Evolutionary conservation across 2,113 vertebrate species (phyloP).

Genomic region (chimpanzee (Pan troglodytes)): DNA sequence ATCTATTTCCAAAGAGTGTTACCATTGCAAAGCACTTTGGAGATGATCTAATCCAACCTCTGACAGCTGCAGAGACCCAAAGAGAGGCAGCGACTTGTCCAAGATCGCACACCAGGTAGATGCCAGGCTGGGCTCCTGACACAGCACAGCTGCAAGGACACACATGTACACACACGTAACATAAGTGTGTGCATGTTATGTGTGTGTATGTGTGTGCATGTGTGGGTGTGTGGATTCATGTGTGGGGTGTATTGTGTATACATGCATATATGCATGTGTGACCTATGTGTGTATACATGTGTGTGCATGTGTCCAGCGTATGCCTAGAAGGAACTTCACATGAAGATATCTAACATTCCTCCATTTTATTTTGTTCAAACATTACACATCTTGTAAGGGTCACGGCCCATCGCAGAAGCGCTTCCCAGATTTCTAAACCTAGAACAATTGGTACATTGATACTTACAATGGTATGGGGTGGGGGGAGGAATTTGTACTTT

Average conservation of each 20-base stretch:
- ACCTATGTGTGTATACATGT: not conserved
- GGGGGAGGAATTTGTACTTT: not conserved
- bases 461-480: not conserved
- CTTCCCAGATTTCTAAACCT: not conserved
- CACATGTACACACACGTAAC: too few species aligned
- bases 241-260: too few species aligned
- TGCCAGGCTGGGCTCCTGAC: not conserved
- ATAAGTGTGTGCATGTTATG: fast-evolving
- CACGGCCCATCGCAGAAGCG: fast-evolving
- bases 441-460: not conserved
- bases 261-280: fast-evolving
- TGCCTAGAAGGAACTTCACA: not conserved
- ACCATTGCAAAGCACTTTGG: not conserved
- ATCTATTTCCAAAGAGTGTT: not conserved
- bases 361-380: not conserved
- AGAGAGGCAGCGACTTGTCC: not conserved
- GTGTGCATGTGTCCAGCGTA: too few species aligned
- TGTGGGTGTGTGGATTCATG: not conserved
- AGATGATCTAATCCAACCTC: not conserved
- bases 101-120: not conserved
- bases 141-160: not conserved
- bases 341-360: not conserved
- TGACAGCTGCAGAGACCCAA: not conserved
- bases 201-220: fast-evolving
- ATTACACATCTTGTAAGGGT: not conserved